phyloP scores from a whole-genome alignment of 2,797 vertebrate genomes.

The Nannoperca obscura region DNA sequence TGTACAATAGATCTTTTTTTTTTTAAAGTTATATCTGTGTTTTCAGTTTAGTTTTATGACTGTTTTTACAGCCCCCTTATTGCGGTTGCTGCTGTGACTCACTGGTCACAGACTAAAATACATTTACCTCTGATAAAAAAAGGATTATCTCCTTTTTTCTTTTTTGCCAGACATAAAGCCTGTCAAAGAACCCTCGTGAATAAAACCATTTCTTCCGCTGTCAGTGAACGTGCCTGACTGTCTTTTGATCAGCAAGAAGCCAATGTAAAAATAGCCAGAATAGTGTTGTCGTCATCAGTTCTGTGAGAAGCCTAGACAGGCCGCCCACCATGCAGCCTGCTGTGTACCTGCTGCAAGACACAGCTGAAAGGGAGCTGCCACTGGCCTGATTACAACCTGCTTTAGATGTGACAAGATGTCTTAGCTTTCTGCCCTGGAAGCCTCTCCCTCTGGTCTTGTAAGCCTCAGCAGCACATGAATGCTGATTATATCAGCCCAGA shows the following conservation, averaged over 20 bases:
- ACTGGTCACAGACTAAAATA: slow-evolving; percentile 60
- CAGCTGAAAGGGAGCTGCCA: slow-evolving; percentile 60
- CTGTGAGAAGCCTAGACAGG: slow-evolving; percentile 43
- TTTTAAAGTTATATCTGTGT: slow-evolving; percentile 53
- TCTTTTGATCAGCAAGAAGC: slow-evolving; percentile 67
- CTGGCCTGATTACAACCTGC: slow-evolving; percentile 67
- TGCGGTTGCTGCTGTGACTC: slow-evolving; percentile 46
- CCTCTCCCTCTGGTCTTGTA: slow-evolving; percentile 61
- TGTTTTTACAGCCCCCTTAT: slow-evolving; percentile 56
- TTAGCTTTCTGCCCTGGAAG: slow-evolving; percentile 56
- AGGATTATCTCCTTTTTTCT: slow-evolving; percentile 16
- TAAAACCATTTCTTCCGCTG: slow-evolving; percentile 33
- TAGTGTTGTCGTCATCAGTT: slow-evolving; percentile 65
- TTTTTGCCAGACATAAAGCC: slow-evolving; percentile 33
- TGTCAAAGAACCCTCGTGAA: slow-evolving; percentile 34
- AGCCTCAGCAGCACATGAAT: slow-evolving; percentile 65
- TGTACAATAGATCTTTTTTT: slow-evolving; percentile 39
- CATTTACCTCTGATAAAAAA: slow-evolving; percentile 49
- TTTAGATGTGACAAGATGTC: slow-evolving; percentile 65
- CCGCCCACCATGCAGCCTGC: slow-evolving; percentile 58
- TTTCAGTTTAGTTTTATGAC: slow-evolving; percentile 65
- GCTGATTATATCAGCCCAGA: slow-evolving; percentile 61
- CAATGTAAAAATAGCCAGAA: slow-evolving; percentile 70
- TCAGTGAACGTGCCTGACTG: slow-evolving; percentile 40
- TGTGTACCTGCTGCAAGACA: slow-evolving; percentile 63